Evolutionary conservation across 2,888 invertebrate genomes (phyloP).

Genomic region (Hirtodrosophila confusa): DNA sequence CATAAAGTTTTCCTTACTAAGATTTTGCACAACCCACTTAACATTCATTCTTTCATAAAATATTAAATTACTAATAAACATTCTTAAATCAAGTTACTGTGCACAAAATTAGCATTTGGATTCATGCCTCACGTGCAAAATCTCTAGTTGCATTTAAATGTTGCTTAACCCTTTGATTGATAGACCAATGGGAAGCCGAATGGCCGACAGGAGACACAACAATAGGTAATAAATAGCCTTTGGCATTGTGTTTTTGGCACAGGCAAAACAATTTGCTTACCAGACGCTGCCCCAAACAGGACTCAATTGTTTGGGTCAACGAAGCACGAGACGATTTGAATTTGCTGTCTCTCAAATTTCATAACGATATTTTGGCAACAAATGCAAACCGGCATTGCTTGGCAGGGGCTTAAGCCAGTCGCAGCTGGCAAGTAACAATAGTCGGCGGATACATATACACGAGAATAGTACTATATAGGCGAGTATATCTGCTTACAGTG

Average conservation of each 20-base stretch:
- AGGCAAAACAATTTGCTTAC: slow-evolving; percentile 27
- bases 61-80: not conserved
- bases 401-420: slow-evolving; percentile 11
- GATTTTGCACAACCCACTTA: no score
- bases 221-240: slow-evolving; percentile 9
- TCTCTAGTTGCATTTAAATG: not conserved
- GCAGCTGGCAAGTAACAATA: slow-evolving; percentile 16
- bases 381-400: not conserved
- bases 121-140: not conserved
- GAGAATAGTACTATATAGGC: not conserved
- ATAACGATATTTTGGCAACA: slow-evolving; percentile 32
- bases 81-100: not conserved
- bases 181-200: not conserved
- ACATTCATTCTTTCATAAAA: no score
- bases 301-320: slow-evolving; percentile 35
- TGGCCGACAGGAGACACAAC: not conserved
- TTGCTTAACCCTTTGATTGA: not conserved
- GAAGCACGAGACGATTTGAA: slow-evolving; percentile 21
- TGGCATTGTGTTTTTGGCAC: slow-evolving; percentile 21
- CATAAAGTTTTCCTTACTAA: no score
- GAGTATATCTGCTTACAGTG: slow-evolving; percentile 27
- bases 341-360: slow-evolving; percentile 34
- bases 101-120: not conserved
- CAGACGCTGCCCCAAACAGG: slow-evolving; percentile 20
- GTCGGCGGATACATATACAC: not conserved